phyloP scores from a whole-genome alignment of 92 coral and sea anemone species.

The Siderastrea siderea region DNA sequence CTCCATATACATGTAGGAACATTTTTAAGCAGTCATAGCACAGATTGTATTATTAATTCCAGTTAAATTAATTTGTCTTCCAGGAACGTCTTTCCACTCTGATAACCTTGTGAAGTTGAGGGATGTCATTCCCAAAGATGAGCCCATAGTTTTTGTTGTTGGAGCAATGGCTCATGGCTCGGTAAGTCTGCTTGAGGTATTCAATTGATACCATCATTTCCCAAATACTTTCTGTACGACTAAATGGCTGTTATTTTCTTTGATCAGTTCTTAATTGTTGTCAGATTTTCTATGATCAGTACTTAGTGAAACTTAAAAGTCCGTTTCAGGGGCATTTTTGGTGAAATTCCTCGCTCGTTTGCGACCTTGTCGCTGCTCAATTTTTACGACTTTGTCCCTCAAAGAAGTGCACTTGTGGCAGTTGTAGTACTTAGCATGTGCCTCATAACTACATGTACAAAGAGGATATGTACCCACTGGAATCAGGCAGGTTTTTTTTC shows the following conservation, averaged over 20 bases:
- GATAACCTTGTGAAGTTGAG: constrained; percentile 83
- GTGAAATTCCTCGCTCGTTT: no score
- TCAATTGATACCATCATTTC: neutral
- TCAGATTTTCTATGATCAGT: neutral
- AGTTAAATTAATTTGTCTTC: neutral
- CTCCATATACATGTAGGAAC: no score
- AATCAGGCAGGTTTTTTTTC: no score
- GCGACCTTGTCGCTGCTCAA: no score
- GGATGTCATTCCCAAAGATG: constrained; percentile 90
- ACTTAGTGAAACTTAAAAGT: neutral
- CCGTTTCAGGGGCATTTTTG: no score
- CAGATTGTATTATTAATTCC: no score
- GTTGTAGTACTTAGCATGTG: no score
- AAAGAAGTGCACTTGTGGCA: no score
- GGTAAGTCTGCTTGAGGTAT: constrained; percentile 56
- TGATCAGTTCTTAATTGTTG: neutral
- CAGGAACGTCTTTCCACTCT: constrained; percentile 95
- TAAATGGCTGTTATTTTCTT: neutral
- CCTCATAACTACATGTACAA: no score
- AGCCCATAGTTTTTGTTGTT: constrained; percentile 92
- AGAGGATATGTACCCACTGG: no score
- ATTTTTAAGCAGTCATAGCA: no score
- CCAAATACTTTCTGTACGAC: neutral
- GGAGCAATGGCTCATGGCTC: constrained; percentile 99
- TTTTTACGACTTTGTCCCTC: no score